Base-by-base conservation (phyloP, 1,140 invertebrate genomes). In the Cyclargus thomasi region DNA sequence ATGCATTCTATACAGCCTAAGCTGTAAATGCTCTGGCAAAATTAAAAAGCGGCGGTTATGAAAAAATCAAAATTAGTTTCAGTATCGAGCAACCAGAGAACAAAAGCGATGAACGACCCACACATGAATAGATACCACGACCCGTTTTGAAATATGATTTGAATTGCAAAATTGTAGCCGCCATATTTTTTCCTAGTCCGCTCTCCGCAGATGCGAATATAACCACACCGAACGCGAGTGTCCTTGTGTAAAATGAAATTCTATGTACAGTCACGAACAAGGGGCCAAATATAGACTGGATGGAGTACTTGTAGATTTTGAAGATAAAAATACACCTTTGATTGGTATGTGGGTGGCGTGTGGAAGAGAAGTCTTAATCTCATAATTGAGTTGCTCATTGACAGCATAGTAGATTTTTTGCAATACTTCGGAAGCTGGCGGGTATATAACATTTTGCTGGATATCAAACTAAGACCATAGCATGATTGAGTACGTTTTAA, bases 131-230 rank as follows among this genome's bases (percentile, higher is more conserved):
- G 57, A 59, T 57, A 66, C 14, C 64, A 53, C 53, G 65, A 23
- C 35, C 57, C 53, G 65, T 62, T 67, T 64, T 64, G 64, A 70
- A 70, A 70, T 67, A 57, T 53, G 29, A 70, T 70, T 70, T 67
- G 69, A 70, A 70, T 70, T 70, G 69, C 69, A 70, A 70, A 67
- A 64, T 59, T 64, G 65, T 55, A 64, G 55, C 64, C 65, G 65
- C 65, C 62, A 64, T 64, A 67, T 55, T 59, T 59, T 59, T 59
- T 59, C 18, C 17, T 59, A 20, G 55, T 59, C 55, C 18, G 17
- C 17, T 11, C 18, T 21, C 18, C 55, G 17, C 17, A 21, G 10
- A 21, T 59, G 20, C 20, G 55, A 59, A 59, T 20, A 21, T 20
- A 59, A 59, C 53, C 5, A 53, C 53, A n/a, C n/a, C 18, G 20